Percentiles rank a stretch among this genome's conserved stretches.
Conservation (phyloP, 2,888 invertebrate genomes). For the Zaprionus lineosus region DNA sequence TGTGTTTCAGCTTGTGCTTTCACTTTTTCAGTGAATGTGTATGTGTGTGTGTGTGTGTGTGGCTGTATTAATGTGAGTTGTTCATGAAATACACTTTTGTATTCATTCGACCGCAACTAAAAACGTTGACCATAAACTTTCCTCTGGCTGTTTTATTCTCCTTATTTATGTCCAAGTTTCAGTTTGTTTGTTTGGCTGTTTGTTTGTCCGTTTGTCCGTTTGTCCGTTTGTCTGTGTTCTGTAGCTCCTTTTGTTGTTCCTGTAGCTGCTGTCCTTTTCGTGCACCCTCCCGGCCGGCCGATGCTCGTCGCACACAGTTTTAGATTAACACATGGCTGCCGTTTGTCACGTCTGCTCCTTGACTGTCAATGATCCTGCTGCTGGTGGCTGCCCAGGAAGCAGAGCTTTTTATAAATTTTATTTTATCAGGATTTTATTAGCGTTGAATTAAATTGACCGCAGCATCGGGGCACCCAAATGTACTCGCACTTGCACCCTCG, state of each 20-base stretch:
- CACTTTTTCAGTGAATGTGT: too few relatives aligned
- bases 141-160: conserved; percentile 52
- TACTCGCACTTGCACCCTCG: not conserved
- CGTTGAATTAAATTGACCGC: conserved; percentile 75
- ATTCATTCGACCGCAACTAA: conserved; percentile 78
- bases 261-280: conserved; percentile 21
- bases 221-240: not conserved
- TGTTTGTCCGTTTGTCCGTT: conserved; percentile 30
- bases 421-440: conserved; percentile 71
- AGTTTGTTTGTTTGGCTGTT: conserved; percentile 28
- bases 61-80: conserved; percentile 58
- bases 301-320: conserved; percentile 21
- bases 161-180: conserved; percentile 64
- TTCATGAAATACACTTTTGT: conserved; percentile 70
- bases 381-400: conserved; percentile 37
- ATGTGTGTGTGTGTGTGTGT: conserved; percentile 26
- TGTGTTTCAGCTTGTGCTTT: not conserved
- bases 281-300: conserved; percentile 1
- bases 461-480: conserved; percentile 35
- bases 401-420: conserved; percentile 53
- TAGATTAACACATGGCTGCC: conserved; percentile 65
- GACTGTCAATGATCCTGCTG: conserved; percentile 56
- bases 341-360: conserved; percentile 56
- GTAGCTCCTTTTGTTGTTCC: conserved; percentile 17
- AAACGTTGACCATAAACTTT: conserved; percentile 74